These are phyloP conservation scores for Bombus affinis DNA, from an alignment of 1,140 invertebrate species.

Conservation along the genomic window DNA sequence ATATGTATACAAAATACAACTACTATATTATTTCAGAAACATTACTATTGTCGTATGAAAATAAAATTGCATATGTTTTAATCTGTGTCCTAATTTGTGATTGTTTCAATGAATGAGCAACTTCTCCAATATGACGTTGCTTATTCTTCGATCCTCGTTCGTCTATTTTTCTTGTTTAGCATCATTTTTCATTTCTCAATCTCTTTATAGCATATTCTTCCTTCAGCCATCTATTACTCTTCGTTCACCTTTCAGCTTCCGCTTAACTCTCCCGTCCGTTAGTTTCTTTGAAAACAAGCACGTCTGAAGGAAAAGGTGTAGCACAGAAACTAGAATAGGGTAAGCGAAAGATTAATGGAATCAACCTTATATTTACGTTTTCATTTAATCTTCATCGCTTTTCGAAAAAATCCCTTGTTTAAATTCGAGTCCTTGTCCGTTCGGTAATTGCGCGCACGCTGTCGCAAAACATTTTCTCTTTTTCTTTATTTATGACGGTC, in stretches of 20 bases:
- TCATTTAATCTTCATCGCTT: slow-evolving; percentile 42
- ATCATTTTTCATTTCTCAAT: slow-evolving; percentile 53
- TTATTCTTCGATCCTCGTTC: slow-evolving; percentile 29
- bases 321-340: slow-evolving; percentile 34
- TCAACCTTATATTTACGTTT: slow-evolving; percentile 30
- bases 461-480: not conserved
- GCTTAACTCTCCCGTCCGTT: slow-evolving; percentile 40
- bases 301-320: slow-evolving; percentile 20
- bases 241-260: slow-evolving; percentile 52
- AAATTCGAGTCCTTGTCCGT: not conserved
- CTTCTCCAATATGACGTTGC: not conserved
- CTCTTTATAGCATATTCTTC: slow-evolving; percentile 56
- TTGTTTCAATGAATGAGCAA: not conserved
- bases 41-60: not conserved
- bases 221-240: slow-evolving; percentile 50
- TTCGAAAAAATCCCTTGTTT: slow-evolving; percentile 4
- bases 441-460: not conserved
- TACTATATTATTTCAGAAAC: not conserved
- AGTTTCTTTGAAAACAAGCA: slow-evolving; percentile 54
- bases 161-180: slow-evolving; percentile 7
- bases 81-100: not conserved
- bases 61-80: not conserved
- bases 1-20: too few species aligned
- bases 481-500: not conserved
- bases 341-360: slow-evolving; percentile 51